A percentile compares a stretch with the other conserved stretches of the same genome.
phyloP scores from a whole-genome alignment of 1,140 invertebrate species.

The Drosophila subpulchrella region DNA sequence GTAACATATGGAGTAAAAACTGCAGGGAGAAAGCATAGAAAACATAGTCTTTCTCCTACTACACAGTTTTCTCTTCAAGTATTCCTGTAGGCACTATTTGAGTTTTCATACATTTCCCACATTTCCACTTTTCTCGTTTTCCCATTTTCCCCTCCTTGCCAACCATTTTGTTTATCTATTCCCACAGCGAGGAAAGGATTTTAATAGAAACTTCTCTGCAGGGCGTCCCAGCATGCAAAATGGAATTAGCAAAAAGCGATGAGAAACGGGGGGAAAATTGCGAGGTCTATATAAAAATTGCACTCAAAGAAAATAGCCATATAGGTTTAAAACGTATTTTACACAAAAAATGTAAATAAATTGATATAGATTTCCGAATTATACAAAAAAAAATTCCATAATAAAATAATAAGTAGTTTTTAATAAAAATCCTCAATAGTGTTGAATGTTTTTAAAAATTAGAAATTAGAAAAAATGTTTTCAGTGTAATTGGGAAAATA shows the following conservation, averaged over 20 bases:
- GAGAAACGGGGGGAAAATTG: neutral
- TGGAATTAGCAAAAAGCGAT: slow-evolving; percentile 50
- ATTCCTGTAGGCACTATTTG: slow-evolving; percentile 9
- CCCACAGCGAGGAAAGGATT: slow-evolving; percentile 39
- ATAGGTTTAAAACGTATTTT: neutral
- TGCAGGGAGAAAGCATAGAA: neutral
- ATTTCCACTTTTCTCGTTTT: neutral
- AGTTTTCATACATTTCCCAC: slow-evolving; percentile 11
- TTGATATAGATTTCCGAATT: no score
- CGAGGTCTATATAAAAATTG: neutral
- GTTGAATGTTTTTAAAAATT: neutral
- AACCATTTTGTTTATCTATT: slow-evolving; percentile 28
- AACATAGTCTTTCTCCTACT: neutral
- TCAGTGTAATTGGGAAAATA: slow-evolving; percentile 37
- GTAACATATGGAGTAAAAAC: neutral
- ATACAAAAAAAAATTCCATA: no score
- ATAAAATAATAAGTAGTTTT: no score
- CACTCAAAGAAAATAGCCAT: neutral
- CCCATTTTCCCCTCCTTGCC: neutral
- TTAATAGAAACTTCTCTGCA: slow-evolving; percentile 48
- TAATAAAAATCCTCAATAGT: neutral
- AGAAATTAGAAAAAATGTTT: neutral
- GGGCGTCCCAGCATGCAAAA: slow-evolving; percentile 47
- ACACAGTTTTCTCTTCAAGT: neutral
- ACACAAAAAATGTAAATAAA: no score